Evolutionary conservation across 2,888 invertebrate genomes (phyloP), one percentile per base, ranked within the genome.

Genomic region (Pachydiplax longipennis): DNA sequence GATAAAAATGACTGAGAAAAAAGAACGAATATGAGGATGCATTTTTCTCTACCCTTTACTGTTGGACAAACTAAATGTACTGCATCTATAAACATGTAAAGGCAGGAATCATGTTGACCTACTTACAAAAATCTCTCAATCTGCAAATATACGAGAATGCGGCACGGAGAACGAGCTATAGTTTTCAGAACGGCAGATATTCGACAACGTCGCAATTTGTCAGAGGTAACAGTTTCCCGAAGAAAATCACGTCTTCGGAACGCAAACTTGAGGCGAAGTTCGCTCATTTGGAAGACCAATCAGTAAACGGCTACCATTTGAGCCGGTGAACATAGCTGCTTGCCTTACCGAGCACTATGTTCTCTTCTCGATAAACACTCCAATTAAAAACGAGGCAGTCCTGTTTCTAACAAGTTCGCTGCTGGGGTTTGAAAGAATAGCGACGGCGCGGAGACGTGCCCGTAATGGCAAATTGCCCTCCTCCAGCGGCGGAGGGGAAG

Each of bases 381-480:
- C 25, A 83, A 53, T 83, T 31, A 58, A 58, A 58, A 58, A 83
- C 25, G 83, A 58, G 58, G 25, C 13, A 25, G 48, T 25, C 25
- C 31, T 31, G 83, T 83, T 83, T 83, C 44, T 53, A 6, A n/a
- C 48, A 83, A 48, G 82, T 48, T 53, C 53, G 25, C 82, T 10
- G 18, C 44, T 44, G 37, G 61, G 37, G 10, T 65, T 87, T n/a
- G 61, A 65, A 87, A 87, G 87, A 87, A 87, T 87, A 61, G 61
- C 40, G 61, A 65, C 58, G 82, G 31, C 31, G n/a, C 22, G 37
- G 87, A 61, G 87, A 87, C 87, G 87, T 87, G 87, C 87, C 87
- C 37, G 87, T 87, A 87, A 87, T 87, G 87, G 87, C 87, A 87
- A 87, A 87, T 87, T 87, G 87, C 87, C 61, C 65, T 58, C 61